These are phyloP conservation scores for Microdon myrmicae DNA, from an alignment of 2,888 invertebrate genomes.

Conservation along the genomic window DNA sequence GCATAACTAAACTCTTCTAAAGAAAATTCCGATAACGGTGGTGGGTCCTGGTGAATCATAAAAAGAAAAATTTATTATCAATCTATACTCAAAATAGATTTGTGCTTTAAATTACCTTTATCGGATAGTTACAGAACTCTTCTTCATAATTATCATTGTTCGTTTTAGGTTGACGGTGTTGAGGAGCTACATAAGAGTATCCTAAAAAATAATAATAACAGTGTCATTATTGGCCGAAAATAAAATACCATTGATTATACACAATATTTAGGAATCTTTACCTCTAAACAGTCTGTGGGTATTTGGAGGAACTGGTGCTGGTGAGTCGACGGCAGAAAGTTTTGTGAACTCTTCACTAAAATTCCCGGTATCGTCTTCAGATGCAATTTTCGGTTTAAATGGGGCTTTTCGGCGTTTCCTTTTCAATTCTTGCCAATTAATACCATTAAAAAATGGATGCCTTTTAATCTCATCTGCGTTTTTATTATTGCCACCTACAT, in stretches of 20 bases:
- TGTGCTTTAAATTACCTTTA: slow-evolving; percentile 54
- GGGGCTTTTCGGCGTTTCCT: slow-evolving; percentile 84
- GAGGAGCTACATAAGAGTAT: slow-evolving; percentile 94
- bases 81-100: not conserved
- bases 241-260: not conserved
- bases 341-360: slow-evolving; percentile 97
- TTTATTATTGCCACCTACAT: slow-evolving; percentile 77
- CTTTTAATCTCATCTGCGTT: slow-evolving; percentile 91
- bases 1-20: slow-evolving; percentile 55
- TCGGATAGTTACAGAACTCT: slow-evolving; percentile 59
- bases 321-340: slow-evolving; percentile 91
- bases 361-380: slow-evolving; percentile 93
- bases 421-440: slow-evolving; percentile 87
- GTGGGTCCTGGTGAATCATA: slow-evolving; percentile 55
- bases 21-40: slow-evolving; percentile 56
- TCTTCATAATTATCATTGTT: slow-evolving; percentile 27
- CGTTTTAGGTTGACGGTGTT: slow-evolving; percentile 57
- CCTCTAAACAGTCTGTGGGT: slow-evolving; percentile 88
- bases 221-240: not conserved
- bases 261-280: slow-evolving; percentile 57
- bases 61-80: not conserved
- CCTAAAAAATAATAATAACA: slow-evolving; percentile 68
- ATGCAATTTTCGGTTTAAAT: slow-evolving; percentile 86
- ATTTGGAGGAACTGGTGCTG: slow-evolving; percentile 86
- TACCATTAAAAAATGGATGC: slow-evolving; percentile 84